Evolutionary conservation across 1,140 invertebrate species (phyloP).

Genomic region (Drosophila athabasca): DNA sequence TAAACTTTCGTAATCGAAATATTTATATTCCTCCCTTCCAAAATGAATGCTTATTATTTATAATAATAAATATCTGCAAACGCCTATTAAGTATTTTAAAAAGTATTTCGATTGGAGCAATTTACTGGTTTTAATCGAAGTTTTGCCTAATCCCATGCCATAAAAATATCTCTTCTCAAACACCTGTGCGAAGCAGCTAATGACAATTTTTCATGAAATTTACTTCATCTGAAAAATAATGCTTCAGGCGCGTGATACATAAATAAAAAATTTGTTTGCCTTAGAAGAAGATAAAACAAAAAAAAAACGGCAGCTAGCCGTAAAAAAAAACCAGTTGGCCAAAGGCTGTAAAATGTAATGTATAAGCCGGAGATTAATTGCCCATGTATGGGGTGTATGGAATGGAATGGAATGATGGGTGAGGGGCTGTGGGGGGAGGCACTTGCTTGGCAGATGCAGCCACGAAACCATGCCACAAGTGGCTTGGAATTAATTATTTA

Average conservation of each 20-base stretch:
- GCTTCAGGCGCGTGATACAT: slow-evolving; percentile 54
- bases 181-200: slow-evolving; percentile 34
- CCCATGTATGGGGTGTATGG: slow-evolving; percentile 31
- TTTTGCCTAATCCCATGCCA: not conserved
- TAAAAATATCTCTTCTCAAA: slow-evolving; percentile 18
- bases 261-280: slow-evolving; percentile 56
- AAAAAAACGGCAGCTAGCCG: slow-evolving; percentile 17
- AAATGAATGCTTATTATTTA: slow-evolving; percentile 1
- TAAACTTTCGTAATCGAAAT: too few species aligned
- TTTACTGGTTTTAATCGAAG: too few species aligned
- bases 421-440: not conserved
- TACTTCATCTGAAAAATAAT: slow-evolving; percentile 20
- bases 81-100: not conserved
- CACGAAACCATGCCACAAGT: slow-evolving; percentile 31
- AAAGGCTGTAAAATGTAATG: slow-evolving; percentile 55
- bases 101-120: not conserved
- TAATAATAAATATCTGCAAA: slow-evolving; percentile 5
- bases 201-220: slow-evolving; percentile 33
- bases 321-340: slow-evolving; percentile 56
- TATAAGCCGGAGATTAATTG: slow-evolving; percentile 69
- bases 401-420: not conserved
- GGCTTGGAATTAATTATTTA: slow-evolving; percentile 67
- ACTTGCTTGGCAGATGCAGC: slow-evolving; percentile 56
- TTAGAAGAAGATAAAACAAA: slow-evolving; percentile 15
- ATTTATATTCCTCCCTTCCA: too few species aligned